Conservation (phyloP, 2,888 invertebrate species). For the Caenorhabditis sulstoni region DNA sequence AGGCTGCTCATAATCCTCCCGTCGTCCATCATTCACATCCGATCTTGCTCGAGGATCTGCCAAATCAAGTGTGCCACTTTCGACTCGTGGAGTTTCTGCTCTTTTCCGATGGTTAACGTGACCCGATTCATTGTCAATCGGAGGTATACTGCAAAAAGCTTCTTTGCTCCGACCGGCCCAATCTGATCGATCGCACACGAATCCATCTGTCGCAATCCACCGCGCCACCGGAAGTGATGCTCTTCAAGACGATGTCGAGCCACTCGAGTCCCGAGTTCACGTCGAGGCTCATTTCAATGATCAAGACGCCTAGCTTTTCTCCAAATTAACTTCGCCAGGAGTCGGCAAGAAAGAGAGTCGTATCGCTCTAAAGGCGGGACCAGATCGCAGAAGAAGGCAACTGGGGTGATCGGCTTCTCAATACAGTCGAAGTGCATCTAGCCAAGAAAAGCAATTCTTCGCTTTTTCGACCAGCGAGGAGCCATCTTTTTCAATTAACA, state of each 20-base stretch:
- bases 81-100: conserved; percentile 95
- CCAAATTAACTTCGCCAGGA: too few relatives aligned
- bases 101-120: conserved; percentile 85
- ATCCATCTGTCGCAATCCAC: conserved; percentile 84
- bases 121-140: conserved; percentile 95
- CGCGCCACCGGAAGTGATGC: conserved; percentile 97
- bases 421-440: too few relatives aligned
- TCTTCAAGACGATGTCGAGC: conserved; percentile 98
- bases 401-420: too few relatives aligned
- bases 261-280: conserved; percentile 93
- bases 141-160: conserved; percentile 96
- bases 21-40: conserved; percentile 83
- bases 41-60: conserved; percentile 93
- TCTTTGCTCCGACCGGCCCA: conserved; percentile 95
- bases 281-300: conserved; percentile 98
- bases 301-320: too few relatives aligned
- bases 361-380: too few relatives aligned
- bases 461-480: too few relatives aligned
- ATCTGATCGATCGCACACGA: conserved; percentile 89
- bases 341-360: too few relatives aligned
- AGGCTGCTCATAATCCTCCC: conserved; percentile 63
- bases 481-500: too few relatives aligned
- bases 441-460: too few relatives aligned
- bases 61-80: conserved; percentile 97
- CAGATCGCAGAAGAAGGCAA: too few relatives aligned